Base-by-base conservation (phyloP, 1,140 invertebrate genomes). In the Caenorhabditis tropicalis region DNA sequence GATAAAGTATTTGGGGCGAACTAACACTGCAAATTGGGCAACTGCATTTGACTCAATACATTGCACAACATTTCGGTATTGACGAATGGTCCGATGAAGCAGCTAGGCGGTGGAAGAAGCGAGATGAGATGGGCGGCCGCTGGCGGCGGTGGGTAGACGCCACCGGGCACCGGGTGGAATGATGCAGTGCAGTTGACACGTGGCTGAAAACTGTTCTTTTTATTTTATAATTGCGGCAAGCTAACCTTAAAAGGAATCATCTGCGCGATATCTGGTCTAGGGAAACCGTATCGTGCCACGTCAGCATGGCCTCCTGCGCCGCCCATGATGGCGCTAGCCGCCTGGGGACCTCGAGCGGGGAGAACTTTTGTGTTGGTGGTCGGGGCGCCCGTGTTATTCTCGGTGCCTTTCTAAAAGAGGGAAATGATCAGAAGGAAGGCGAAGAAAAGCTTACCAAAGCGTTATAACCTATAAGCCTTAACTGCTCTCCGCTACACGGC, bases 91-190 rank as follows among this genome's bases (percentile, higher is more conserved):
- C 90, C 90, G 31, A 39, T 49, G 81, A 91, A 91, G n/a, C 81
- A 83, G 46, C 80, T 58, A 7, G 90, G 90, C 12, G 90, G 90
- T 7, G 90, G 90, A 3, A 91, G 79, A 21, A 87, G 60, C 56
- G 90, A 85, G 43, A 91, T 48, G 6, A 91, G 85, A 49, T 87
- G 82, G 24, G 90, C 89, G 21, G 86, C 88, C 4, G 90, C 83
- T 29, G 88, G 85, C 19, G 90, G 90, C 5, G 90, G 86, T 16
- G 90, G 90, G 80, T 87, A 91, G 12, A 86, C 82, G 5, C 89
- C 90, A n/a, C 90, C 90, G 39, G 88, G 33, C 5, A 91, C 89
- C 6, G 90, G 90, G 87, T 91, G 90, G 33, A 79, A 90, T 1
- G 84, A 80, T 15, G 51, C 86, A 9, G 43, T 83, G 12, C 86